Base-by-base conservation (phyloP, 2,888 invertebrate genomes). In the Eubasilissa splendida region DNA sequence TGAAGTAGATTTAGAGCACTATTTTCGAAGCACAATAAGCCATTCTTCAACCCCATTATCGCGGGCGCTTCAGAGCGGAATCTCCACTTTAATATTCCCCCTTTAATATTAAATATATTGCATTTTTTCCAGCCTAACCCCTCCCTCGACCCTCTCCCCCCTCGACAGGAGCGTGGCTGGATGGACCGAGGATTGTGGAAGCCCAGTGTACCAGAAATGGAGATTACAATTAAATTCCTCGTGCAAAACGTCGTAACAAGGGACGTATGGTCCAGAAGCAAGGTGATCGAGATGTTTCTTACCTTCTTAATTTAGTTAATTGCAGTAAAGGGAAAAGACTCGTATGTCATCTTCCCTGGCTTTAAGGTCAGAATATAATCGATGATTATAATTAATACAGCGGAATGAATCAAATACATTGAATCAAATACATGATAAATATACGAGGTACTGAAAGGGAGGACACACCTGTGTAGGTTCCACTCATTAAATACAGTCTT, bases 171-270 rank as follows among this genome's bases (percentile, higher is more conserved):
- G 42, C 58, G 60, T 50, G 52, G 66, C 77, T 53, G 71, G 33
- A n/a, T 22, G 22, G 54, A 33, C 12, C 54, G 68, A 56, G 77
- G 79, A 82, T 81, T 81, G 81, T 80, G 63, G 78, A 77, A 76
- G 80, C 73, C 82, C 83, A 82, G 68, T 80, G 82, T 83, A 82
- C 78, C 80, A 83, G 80, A 82, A 83, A 81, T 81, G 56, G 82
- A 83, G 83, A 83, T 83, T 83, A 83, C 82, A 83, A 83, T 83
- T 83, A 83, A 83, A 83, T 83, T 83, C 83, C 80, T 83, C 83
- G 77, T 82, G 83, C 83, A 83, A 82, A 82, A 80, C 82, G 83
- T 73, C 77, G 79, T 82, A 82, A 83, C 82, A 82, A 81, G 81
- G 77, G 83, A 83, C 81, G 83, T 80, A 83, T 80, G 83, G 78